Evolutionary conservation across 2,113 vertebrate genomes (phyloP).

Genomic region (Suricata suricatta): DNA sequence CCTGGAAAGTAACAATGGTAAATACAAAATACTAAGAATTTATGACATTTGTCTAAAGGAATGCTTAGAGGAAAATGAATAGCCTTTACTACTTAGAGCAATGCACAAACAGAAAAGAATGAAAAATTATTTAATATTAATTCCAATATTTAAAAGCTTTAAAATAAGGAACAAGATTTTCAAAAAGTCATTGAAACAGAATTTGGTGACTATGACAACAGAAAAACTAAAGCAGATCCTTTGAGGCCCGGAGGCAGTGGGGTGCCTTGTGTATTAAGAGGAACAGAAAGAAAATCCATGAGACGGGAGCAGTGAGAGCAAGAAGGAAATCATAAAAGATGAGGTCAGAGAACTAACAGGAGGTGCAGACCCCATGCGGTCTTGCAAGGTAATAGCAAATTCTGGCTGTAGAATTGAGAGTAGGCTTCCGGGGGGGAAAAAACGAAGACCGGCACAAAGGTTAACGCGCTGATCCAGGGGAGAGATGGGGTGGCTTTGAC

Average conservation of each 20-base stretch:
- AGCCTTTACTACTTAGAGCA: neutral
- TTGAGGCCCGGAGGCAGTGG: neutral
- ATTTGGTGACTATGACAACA: neutral
- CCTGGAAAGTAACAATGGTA: neutral
- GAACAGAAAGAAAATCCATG: neutral
- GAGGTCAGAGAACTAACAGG: neutral
- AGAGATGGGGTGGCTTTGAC: neutral
- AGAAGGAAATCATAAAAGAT: neutral
- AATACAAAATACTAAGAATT: neutral
- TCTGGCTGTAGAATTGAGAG: neutral
- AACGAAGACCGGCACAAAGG: neutral
- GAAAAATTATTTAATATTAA: neutral
- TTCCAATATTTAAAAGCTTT: neutral
- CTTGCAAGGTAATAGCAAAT: neutral
- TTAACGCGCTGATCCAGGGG: neutral
- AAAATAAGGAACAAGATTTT: neutral
- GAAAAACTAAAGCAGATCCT: neutral
- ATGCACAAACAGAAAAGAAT: neutral
- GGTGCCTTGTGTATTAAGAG: neutral
- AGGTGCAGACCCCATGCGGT: too few relatives aligned
- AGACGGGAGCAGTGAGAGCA: neutral
- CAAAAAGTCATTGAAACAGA: neutral
- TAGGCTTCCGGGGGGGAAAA: neutral
- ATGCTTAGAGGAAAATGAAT: neutral
- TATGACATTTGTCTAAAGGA: neutral